Conservation (phyloP, 2,888 invertebrate genomes). For the Kuschelorhynchus macadamiae region DNA sequence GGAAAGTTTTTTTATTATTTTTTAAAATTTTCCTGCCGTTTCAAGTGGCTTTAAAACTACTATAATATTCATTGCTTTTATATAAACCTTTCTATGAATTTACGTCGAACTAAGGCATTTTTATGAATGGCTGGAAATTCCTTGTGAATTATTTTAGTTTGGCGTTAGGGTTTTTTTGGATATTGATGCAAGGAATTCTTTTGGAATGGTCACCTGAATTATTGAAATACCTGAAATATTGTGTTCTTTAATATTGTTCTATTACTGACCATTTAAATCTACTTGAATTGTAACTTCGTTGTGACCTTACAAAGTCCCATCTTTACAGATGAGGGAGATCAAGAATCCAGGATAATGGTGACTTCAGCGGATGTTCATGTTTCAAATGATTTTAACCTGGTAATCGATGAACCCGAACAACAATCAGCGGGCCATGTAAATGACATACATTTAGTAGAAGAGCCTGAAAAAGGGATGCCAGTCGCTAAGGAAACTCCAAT, state of each 20-base stretch:
- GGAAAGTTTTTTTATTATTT: not conserved
- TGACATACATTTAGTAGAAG: not conserved
- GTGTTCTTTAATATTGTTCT: too few species aligned
- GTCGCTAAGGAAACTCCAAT: not conserved
- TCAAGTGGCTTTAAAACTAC: too few species aligned
- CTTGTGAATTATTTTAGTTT: not conserved
- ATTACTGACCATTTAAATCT: too few species aligned
- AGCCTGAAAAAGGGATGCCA: not conserved
- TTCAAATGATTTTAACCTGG: constrained; percentile 3
- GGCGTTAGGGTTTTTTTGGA: not conserved
- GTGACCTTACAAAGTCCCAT: not conserved
- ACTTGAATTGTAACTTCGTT: too few species aligned
- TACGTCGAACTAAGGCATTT: not conserved
- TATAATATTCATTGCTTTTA: too few species aligned
- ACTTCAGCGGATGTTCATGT: constrained; percentile 3
- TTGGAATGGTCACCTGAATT: not conserved
- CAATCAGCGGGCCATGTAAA: not conserved
- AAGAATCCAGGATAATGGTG: too few species aligned
- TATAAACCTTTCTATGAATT: too few species aligned
- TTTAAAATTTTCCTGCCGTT: not conserved
- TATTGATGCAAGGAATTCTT: not conserved
- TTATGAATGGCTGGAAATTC: not conserved
- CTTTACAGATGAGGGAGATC: too few species aligned
- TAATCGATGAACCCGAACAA: not conserved
- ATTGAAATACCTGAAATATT: not conserved